Evolutionary conservation across 2,797 vertebrate species (phyloP), one percentile per base, ranked within the genome.

Genomic region (Aphelocoma californica): DNA sequence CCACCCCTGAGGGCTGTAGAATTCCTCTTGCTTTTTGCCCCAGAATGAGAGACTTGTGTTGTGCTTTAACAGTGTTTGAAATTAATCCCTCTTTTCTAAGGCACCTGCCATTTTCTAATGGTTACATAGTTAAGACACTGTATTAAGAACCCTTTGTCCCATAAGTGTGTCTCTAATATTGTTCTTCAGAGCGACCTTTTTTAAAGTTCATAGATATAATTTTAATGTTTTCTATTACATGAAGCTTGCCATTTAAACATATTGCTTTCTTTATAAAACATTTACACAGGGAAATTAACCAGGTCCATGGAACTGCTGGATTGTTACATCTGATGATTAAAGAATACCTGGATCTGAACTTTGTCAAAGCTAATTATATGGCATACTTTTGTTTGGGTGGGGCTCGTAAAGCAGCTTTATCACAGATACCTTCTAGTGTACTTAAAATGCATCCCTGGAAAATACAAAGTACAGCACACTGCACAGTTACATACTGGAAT

Each of bases 211-310:
- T 40, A 75, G 75, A 14, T 83, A 60, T 0, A 44, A 53, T 79
- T 92, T 90, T 95, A 65, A 84, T 93, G 61, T 73, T 85, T 92
- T 45, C 70, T 91, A 18, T 67, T 79, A 91, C 38, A 23, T n/a
- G 32, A 91, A 70, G 56, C 78, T 88, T 95, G 67, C 57, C 53
- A 23, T 75, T 71, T 65, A 79, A 90, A 67, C 36, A 32, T n/a
- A 18, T 92, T 83, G 26, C 40, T 79, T 81, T 51, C 79, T 80
- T 92, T 81, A 79, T 85, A 24, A 36, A 85, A 56, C 12, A 5
- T 64, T 87, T 67, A n/a, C 45, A 9, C 7, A 64, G 57, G 66
- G 54, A 70, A 79, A 61, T 64, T 7, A 65, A 42, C 80, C 29
- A 29, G 57, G 42, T 60, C 48, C 23, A 2, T 70, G 71, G 51